Evolutionary conservation across 2,113 vertebrate species (phyloP).

Genomic region (cat (Felis catus)): F.catus_Fca126_mat1.0 CM031418.1:100294501-100295000

Average conservation of each 20-base stretch:
- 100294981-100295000: slow-evolving; percentile 28
- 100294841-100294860: background rate
- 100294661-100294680: background rate
- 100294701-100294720: background rate
- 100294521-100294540: background rate
- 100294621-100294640: background rate
- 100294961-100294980: background rate
- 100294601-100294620: background rate
- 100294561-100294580: background rate
- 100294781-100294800: background rate
- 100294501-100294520: background rate
- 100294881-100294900: background rate
- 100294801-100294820: background rate
- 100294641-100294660: background rate
- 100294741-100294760: background rate
- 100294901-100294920: background rate
- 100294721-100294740: background rate
- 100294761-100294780: background rate
- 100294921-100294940: slow-evolving; percentile 9
- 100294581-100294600: background rate
- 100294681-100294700: background rate
- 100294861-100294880: background rate
- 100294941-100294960: background rate
- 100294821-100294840: background rate
- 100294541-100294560: background rate